Percentiles rank a stretch among this genome's conserved stretches.
phyloP scores from a whole-genome alignment of 1,140 invertebrate genomes.

The Plutomurus gul region DNA sequence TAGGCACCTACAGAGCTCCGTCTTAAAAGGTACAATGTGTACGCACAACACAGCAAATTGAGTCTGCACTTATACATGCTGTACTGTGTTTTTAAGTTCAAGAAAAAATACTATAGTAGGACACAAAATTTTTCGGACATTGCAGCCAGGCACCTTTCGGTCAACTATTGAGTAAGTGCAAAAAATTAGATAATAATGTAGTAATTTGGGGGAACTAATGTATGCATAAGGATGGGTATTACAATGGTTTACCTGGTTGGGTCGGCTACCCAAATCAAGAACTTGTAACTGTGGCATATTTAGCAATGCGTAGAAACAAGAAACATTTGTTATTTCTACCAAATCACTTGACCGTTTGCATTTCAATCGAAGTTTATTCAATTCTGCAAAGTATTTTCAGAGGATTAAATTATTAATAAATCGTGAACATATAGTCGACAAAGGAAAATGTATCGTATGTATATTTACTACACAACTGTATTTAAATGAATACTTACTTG shows the following conservation, averaged over 20 bases:
- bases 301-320: conserved; percentile 2
- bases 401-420: neutral
- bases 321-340: conserved; percentile 36
- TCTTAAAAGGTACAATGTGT: too few species aligned
- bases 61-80: too few species aligned
- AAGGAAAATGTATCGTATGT: neutral
- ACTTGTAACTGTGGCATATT: conserved; percentile 1
- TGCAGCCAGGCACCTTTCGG: neutral
- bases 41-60: too few species aligned
- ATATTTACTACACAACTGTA: neutral
- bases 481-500: neutral
- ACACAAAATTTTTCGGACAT: neutral
- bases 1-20: too few species aligned
- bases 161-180: neutral
- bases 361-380: conserved; percentile 28
- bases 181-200: neutral
- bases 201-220: neutral
- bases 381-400: neutral
- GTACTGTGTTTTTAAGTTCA: too few species aligned
- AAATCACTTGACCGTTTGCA: conserved; percentile 12
- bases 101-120: neutral
- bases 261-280: conserved; percentile 8
- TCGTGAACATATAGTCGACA: neutral
- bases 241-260: neutral
- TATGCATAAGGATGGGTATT: neutral